These are phyloP conservation scores for Lordiphosa clarofinis DNA, from an alignment of 1,140 invertebrate genomes.

Conservation along the genomic window DNA sequence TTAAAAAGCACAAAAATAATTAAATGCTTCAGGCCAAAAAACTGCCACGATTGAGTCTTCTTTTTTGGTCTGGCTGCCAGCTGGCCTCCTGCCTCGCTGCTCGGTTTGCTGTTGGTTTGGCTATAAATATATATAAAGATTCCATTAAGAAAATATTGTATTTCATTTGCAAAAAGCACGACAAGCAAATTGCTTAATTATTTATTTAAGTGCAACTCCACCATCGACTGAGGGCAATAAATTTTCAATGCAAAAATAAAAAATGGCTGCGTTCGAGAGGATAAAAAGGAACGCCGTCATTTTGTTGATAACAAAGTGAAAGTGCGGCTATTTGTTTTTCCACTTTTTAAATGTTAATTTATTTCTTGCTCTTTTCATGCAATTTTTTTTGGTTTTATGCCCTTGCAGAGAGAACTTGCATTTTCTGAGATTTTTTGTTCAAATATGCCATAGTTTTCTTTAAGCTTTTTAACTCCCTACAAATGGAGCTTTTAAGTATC, in stretches of 20 bases:
- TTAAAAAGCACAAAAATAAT: constrained; percentile 48
- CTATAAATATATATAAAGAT: constrained; percentile 14
- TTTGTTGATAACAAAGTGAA: constrained; percentile 57
- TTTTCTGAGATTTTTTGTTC: too few species aligned
- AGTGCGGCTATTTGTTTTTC: constrained; percentile 17
- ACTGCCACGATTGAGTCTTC: constrained; percentile 47
- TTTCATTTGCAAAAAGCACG: constrained; percentile 43
- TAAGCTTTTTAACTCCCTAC: too few species aligned
- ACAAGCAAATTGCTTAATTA: constrained; percentile 56
- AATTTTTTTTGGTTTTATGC: too few species aligned
- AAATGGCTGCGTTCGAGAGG: not conserved
- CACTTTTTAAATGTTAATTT: constrained; percentile 32
- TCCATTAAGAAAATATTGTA: constrained; percentile 57
- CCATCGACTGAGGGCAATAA: constrained; percentile 33
- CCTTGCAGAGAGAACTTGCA: too few species aligned
- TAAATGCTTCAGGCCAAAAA: constrained; percentile 37
- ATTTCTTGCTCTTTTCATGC: constrained; percentile 2
- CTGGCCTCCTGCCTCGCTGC: not conserved
- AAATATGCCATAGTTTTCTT: too few species aligned
- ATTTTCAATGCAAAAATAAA: constrained; percentile 39
- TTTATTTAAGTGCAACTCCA: constrained; percentile 52
- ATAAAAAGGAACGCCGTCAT: constrained; percentile 20
- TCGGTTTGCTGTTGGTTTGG: too few species aligned
- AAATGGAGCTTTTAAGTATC: too few species aligned
- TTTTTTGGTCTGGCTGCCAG: constrained; percentile 9